A percentile compares a stretch with the other conserved stretches of the same genome.
Conservation (phyloP, 2,888 invertebrate species). For the Dascillus cervinus region DNA sequence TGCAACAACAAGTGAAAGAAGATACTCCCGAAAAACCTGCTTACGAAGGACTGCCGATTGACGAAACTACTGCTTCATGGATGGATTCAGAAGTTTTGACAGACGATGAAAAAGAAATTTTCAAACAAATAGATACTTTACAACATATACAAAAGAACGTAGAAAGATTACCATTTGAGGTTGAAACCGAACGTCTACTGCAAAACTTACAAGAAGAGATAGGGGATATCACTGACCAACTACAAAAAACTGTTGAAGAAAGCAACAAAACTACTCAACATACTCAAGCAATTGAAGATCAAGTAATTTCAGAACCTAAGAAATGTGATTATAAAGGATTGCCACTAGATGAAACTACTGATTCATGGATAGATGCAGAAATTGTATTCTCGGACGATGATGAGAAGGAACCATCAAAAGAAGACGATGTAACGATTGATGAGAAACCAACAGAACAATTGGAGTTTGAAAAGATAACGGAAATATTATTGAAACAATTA, state of each 20-base stretch:
- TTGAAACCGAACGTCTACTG: too few species aligned
- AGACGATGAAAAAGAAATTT: slow-evolving; percentile 10
- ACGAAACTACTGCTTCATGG: slow-evolving; percentile 10
- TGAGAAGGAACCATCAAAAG: slow-evolving; percentile 3
- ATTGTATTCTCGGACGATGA: slow-evolving; percentile 26
- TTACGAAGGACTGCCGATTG: slow-evolving; percentile 20
- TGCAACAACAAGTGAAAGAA: not conserved
- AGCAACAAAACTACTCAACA: too few species aligned
- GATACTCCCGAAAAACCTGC: slow-evolving; percentile 1
- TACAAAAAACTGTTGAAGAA: too few species aligned
- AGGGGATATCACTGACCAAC: too few species aligned
- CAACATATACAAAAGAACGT: too few species aligned
- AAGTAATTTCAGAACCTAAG: not conserved
- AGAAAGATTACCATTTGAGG: too few species aligned
- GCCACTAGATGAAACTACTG: slow-evolving; percentile 28
- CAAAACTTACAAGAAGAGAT: too few species aligned
- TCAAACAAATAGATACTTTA: not conserved
- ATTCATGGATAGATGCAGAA: slow-evolving; percentile 32
- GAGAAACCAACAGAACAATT: slow-evolving; percentile 6
- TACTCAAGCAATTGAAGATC: too few species aligned
- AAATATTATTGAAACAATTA: too few species aligned
- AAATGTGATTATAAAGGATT: slow-evolving; percentile 17
- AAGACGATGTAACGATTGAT: slow-evolving; percentile 3
- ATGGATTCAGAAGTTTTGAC: slow-evolving; percentile 13
- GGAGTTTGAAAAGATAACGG: too few species aligned